Base-by-base conservation (phyloP, 2,888 invertebrate species). In the Drosophila infuscata region DNA sequence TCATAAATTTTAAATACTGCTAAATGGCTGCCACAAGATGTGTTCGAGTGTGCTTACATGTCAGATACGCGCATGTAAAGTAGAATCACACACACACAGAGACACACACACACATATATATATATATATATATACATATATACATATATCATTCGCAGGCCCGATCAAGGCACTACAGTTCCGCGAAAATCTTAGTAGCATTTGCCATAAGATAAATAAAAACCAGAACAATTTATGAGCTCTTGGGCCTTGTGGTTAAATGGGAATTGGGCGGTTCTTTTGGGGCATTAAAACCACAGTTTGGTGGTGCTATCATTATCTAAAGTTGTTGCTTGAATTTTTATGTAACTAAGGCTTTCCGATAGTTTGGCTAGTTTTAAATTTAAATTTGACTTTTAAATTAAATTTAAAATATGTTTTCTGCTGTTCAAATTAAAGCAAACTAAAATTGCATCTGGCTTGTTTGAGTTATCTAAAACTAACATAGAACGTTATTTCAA, bases 1-100 rank as follows among this genome's bases (percentile, higher is more conserved):
- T 91, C 91, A 90, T 90, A 91, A 91, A 90, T 91, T 90, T 87
- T 89, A 87, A 85, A 82, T 85, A 88, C 85, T 78, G 75, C 75
- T 83, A 89, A 88, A 87, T 87, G 90, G 88, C 81, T 82, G 85
- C 83, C 83, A 82, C 80, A 85, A 78, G 90, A 85, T 74, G 76
- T 82, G 80, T 82, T 79, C 75, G 70, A 85, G 89, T 76, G 73
- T 83, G 81, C 85, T 85, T 77, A 82, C 72, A 69, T 74, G 70
- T 63, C 73, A 81, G 66, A 77, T 78, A 80, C 52, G 65, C 51
- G 62, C 52, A 83, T 83, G 83, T 84, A 87, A 89, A 78, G 73
- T 70, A 83, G 41, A 41, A 41, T 60, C 78, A 52, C 73, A 61
- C 78, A 52, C 73, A 61, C 74, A 68, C 15, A 29, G 20, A 25